These are phyloP conservation scores for Philopedon plagiatum DNA, from an alignment of 2,888 invertebrate genomes.

Conservation along the genomic window DNA sequence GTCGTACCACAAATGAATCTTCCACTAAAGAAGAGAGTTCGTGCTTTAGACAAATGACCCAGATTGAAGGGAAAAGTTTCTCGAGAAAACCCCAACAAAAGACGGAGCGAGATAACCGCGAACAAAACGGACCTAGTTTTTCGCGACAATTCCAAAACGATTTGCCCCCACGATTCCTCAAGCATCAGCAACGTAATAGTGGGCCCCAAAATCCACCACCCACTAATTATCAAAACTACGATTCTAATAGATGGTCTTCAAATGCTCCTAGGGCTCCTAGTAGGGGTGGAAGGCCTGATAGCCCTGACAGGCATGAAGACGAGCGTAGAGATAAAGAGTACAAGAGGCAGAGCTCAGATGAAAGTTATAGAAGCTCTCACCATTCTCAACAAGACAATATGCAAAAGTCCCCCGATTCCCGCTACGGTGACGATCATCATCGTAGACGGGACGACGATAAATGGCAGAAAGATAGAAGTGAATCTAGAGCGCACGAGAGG, in stretches of 20 bases:
- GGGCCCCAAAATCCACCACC: slow-evolving; percentile 44
- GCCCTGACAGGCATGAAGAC: slow-evolving; percentile 58
- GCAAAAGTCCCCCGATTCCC: slow-evolving; percentile 57
- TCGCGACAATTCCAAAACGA: slow-evolving; percentile 85
- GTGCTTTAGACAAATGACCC: slow-evolving; percentile 65
- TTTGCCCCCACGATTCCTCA: slow-evolving; percentile 88
- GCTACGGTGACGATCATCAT: slow-evolving; percentile 66
- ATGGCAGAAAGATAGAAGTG: slow-evolving; percentile 56
- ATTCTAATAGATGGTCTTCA: slow-evolving; percentile 36
- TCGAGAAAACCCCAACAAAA: slow-evolving; percentile 52
- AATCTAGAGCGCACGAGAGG: slow-evolving; percentile 45
- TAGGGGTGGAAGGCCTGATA: slow-evolving; percentile 53
- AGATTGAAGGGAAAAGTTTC: slow-evolving; percentile 66
- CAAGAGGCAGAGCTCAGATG: slow-evolving; percentile 63
- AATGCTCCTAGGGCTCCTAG: slow-evolving; percentile 40
- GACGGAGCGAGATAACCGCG: slow-evolving; percentile 65
- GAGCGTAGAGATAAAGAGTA: slow-evolving; percentile 62
- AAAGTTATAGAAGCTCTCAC: slow-evolving; percentile 59
- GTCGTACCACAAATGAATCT: slow-evolving; percentile 58
- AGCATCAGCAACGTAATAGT: slow-evolving; percentile 72
- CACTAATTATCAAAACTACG: slow-evolving; percentile 37
- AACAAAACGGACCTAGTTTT: slow-evolving; percentile 75
- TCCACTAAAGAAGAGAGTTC: slow-evolving; percentile 38
- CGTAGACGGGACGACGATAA: slow-evolving; percentile 61
- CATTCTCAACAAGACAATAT: slow-evolving; percentile 35